These are phyloP conservation scores for Erebia aethiops DNA, from an alignment of 2,888 invertebrate genomes.

Conservation along the genomic window DNA sequence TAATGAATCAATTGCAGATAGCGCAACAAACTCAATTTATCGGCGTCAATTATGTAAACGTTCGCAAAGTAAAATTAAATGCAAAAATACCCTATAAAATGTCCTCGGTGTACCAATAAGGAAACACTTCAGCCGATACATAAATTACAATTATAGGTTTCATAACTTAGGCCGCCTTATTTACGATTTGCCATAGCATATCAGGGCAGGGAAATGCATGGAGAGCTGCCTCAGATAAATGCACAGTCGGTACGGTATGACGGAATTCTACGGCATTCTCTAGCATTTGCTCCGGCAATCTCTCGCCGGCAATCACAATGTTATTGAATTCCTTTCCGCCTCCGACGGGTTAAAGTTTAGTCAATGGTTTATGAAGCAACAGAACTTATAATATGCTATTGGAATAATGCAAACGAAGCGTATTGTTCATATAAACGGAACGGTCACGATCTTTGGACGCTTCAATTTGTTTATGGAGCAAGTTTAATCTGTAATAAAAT, in stretches of 20 bases:
- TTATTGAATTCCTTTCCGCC: conserved; percentile 43
- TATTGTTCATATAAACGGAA: conserved; percentile 37
- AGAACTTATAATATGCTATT: conserved; percentile 35
- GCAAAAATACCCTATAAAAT: conserved; percentile 25
- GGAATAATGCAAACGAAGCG: conserved; percentile 35
- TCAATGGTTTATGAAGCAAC: conserved; percentile 41
- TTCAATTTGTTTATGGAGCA: conserved; percentile 32
- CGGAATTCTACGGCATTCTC: conserved; percentile 16
- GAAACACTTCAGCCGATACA: conserved; percentile 36
- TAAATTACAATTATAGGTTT: conserved; percentile 45
- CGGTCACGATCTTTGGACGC: conserved; percentile 33
- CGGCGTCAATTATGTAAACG: conserved; percentile 16
- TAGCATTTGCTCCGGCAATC: conserved; percentile 33
- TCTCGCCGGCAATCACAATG: conserved; percentile 39
- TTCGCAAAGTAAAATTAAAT: conserved; percentile 21
- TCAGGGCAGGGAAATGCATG: conserved; percentile 39
- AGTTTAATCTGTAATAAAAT: neutral
- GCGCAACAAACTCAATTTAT: conserved; percentile 14
- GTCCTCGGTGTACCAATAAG: conserved; percentile 29
- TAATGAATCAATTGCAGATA: conserved; percentile 17
- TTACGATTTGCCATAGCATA: conserved; percentile 39
- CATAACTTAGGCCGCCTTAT: conserved; percentile 37
- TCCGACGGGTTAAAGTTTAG: conserved; percentile 44
- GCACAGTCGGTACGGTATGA: conserved; percentile 34
- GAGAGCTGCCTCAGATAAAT: conserved; percentile 36